Evolutionary conservation across 64 coral and sea anemone species (phyloP).

Genomic region (Stichodactyla mertensii): DNA sequence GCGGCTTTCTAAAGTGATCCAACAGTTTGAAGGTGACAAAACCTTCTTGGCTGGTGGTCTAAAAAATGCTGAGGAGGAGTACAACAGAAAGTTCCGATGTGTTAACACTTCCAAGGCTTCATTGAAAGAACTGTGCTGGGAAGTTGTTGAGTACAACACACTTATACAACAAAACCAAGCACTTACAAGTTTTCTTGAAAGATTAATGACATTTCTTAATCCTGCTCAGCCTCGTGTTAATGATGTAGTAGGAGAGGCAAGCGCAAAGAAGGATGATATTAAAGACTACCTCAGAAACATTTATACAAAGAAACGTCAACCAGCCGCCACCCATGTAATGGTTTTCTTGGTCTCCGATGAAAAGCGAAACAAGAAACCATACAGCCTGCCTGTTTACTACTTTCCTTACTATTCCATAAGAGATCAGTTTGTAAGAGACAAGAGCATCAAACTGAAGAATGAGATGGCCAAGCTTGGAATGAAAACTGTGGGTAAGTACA

Average conservation of each 20-base stretch:
- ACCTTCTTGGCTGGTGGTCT: conserved; percentile 7
- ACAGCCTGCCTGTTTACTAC: conserved; percentile 22
- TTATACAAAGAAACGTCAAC: conserved; percentile 37
- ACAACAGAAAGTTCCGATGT: conserved; percentile 21
- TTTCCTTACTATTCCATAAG: conserved; percentile 27
- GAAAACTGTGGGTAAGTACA: conserved; percentile 42
- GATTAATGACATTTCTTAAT: background rate
- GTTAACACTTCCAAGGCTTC: conserved; percentile 2
- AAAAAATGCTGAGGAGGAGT: background rate
- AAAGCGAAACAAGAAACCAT: conserved; percentile 30
- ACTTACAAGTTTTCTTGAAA: background rate
- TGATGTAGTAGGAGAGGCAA: background rate
- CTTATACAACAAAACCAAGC: conserved; percentile 31
- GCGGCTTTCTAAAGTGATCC: background rate
- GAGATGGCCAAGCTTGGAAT: conserved; percentile 39
- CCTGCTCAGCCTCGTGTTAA: background rate
- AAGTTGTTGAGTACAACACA: conserved; percentile 34
- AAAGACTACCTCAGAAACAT: conserved; percentile 13
- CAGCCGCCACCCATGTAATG: conserved; percentile 47
- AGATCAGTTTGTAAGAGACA: conserved; percentile 43
- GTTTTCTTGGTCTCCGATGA: conserved; percentile 40
- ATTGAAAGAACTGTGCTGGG: conserved; percentile 37
- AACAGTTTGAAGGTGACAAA: background rate
- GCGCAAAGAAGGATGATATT: background rate
- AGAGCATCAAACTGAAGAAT: conserved; percentile 8